phyloP scores from a whole-genome alignment of 2,888 invertebrate species.

The Anoncus sp. region DNA sequence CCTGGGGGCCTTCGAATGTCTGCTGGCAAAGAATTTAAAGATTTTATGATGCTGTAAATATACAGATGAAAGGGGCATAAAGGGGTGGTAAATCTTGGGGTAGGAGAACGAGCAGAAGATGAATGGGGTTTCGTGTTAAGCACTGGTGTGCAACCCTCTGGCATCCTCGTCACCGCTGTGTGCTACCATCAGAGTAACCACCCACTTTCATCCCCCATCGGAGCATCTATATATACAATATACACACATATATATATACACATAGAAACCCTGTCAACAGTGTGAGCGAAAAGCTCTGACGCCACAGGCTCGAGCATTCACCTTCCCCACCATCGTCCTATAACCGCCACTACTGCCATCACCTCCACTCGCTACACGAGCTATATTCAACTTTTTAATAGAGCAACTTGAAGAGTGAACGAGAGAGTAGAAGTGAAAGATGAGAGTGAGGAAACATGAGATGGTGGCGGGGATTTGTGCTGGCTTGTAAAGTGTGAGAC shows the following conservation, averaged over 20 bases:
- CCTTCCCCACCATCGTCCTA: constrained; percentile 17
- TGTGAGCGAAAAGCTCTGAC: constrained; percentile 33
- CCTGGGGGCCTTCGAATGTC: constrained; percentile 43
- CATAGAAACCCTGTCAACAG: constrained; percentile 16
- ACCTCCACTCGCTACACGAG: constrained; percentile 48
- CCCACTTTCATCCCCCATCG: constrained; percentile 19
- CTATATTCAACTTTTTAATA: constrained; percentile 78
- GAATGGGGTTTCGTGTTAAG: constrained; percentile 68
- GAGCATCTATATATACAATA: constrained; percentile 1
- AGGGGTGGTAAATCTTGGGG: neutral
- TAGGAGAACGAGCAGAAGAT: constrained; percentile 30
- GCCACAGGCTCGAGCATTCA: constrained; percentile 34
- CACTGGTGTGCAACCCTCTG: constrained; percentile 56
- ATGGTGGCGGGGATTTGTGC: constrained; percentile 4
- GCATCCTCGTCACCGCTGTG: constrained; percentile 31
- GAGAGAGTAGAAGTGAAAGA: constrained; percentile 22
- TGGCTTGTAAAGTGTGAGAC: constrained; percentile 17
- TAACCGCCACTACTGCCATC: constrained; percentile 46
- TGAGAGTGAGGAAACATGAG: constrained; percentile 11
- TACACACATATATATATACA: neutral
- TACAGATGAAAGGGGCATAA: constrained; percentile 36
- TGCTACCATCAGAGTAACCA: constrained; percentile 21
- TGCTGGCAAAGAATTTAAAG: constrained; percentile 66
- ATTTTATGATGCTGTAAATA: constrained; percentile 75
- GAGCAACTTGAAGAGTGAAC: constrained; percentile 65